Conservation (phyloP, 1,140 invertebrate genomes). For the Drosophila jambulina region DNA sequence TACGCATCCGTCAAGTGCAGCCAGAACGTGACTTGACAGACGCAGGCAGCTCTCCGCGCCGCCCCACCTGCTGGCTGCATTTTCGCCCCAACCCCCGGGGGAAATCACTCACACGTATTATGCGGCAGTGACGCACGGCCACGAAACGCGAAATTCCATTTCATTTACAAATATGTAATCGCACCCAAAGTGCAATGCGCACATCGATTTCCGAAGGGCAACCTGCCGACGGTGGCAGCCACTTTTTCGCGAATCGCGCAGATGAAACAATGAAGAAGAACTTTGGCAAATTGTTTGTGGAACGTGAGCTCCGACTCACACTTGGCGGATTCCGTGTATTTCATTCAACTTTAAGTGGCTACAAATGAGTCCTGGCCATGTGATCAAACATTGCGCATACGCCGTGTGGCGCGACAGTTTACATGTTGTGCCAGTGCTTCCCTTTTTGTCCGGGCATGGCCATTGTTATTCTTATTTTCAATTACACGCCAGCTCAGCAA, state of each 20-base stretch:
- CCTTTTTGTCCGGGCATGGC: constrained; percentile 15
- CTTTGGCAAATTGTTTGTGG: constrained; percentile 64
- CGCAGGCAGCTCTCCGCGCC: constrained; percentile 14
- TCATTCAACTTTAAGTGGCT: constrained; percentile 46
- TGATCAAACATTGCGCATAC: constrained; percentile 52
- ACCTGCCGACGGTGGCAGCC: constrained; percentile 2
- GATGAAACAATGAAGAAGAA: constrained; percentile 36
- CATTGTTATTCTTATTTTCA: constrained; percentile 73
- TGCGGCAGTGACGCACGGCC: constrained; percentile 27
- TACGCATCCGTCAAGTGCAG: constrained; percentile 47
- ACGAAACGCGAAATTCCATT: constrained; percentile 57
- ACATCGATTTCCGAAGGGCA: constrained; percentile 41
- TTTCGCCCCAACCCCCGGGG: constrained; percentile 24
- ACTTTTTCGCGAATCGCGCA: constrained; percentile 4
- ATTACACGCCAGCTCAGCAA: constrained; percentile 64
- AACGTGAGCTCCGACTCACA: constrained; percentile 50
- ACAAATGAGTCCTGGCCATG: constrained; percentile 33
- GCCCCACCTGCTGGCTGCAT: constrained; percentile 13
- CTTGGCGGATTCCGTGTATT: constrained; percentile 18
- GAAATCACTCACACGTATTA: constrained; percentile 68
- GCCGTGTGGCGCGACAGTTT: constrained; percentile 35
- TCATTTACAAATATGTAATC: constrained; percentile 79
- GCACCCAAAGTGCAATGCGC: constrained; percentile 59
- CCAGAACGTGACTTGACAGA: constrained; percentile 43
- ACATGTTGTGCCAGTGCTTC: constrained; percentile 13